Base-by-base conservation (phyloP, 2,888 invertebrate species). In the Trileptium ribeirensis region DNA sequence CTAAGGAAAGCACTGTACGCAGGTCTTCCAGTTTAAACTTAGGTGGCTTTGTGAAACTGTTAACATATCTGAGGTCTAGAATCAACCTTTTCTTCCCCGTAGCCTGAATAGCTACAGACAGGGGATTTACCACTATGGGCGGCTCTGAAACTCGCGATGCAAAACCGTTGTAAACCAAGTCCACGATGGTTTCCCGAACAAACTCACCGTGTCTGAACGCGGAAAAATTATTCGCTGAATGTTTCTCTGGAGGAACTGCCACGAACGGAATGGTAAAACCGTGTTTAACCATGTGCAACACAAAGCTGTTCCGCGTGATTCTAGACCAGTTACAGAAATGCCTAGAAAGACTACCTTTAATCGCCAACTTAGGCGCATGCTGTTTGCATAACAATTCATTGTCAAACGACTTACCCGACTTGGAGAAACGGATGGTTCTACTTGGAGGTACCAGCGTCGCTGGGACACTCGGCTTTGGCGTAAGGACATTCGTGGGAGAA, bases 251-350 rank as follows among this genome's bases (percentile, higher is more conserved):
- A 8, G 70, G 70, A 8, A n/a, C 36, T 8, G 29, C 36, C 8
- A 8, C 15, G 36, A 70, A 70, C 29, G 70, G 70, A 8, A 70
- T 70, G 29, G 33, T 15, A 70, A 70, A 70, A 36, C 70, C 70
- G 70, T 70, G 29, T 70, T 70, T 8, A 8, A 70, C 70, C 70
- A 70, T 70, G 70, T 70, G 33, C 36, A 70, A n/a, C n/a, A n/a
- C n/a, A n/a, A n/a, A n/a, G n/a, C n/a, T n/a, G n/a, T n/a, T n/a
- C n/a, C n/a, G n/a, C n/a, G n/a, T n/a, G n/a, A 70, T 70, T 8
- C 3, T 8, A 19, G 29, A 8, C 70, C 70, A 70, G 70, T 8
- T 8, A 15, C 15, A 8, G 8, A 15, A 29, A 70, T 70, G 29
- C 70, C 70, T 31, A 33, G 8, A 15, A 31, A 70, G 31, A 29